These are phyloP conservation scores for Falco punctatus DNA, from an alignment of 2,113 vertebrate species.

Conservation along the genomic window DNA sequence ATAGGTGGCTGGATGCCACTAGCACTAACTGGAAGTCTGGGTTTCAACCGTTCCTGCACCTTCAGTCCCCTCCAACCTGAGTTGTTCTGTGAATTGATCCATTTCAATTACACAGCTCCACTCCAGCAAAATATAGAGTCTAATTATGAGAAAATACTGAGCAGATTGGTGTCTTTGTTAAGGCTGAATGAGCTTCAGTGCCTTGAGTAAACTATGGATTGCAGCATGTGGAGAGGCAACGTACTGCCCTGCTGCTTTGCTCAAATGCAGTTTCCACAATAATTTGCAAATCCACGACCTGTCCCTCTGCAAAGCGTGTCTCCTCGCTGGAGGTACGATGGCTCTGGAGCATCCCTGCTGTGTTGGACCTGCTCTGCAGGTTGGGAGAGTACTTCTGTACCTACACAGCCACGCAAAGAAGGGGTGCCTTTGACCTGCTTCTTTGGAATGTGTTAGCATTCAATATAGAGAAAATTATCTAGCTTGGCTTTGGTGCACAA, in stretches of 20 bases:
- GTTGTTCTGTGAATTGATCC: neutral
- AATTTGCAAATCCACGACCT: no score
- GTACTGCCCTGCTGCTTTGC: neutral
- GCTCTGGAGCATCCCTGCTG: neutral
- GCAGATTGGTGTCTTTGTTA: no score
- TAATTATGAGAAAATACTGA: neutral
- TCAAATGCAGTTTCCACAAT: neutral
- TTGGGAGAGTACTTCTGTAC: neutral
- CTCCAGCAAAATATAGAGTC: neutral
- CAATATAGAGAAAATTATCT: neutral
- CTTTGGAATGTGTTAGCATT: neutral
- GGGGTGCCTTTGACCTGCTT: neutral
- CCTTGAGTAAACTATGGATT: neutral
- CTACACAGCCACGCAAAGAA: neutral
- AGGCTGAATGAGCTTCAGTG: neutral
- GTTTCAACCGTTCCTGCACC: neutral
- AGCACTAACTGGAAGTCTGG: neutral
- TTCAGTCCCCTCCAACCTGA: neutral
- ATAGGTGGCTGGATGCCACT: neutral
- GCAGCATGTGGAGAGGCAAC: accelerated
- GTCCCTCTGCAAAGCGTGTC: neutral
- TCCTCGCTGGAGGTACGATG: accelerated
- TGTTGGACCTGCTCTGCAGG: neutral
- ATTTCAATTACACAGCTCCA: neutral
- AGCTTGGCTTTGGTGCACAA: neutral